Conservation (phyloP, 2,797 vertebrate genomes). For the Eremophila alpestris region DNA sequence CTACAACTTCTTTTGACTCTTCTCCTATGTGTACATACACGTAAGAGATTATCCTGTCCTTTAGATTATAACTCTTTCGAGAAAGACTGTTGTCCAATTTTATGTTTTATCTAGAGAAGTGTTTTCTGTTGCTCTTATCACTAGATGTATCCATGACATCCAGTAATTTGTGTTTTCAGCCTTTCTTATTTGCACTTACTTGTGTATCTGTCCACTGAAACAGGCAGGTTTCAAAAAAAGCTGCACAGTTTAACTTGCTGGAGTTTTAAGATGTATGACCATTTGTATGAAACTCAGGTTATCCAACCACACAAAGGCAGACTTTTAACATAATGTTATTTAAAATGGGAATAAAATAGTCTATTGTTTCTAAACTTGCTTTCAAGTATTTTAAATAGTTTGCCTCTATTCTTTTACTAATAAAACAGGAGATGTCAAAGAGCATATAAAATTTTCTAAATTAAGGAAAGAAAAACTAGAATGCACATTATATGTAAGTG, state of each 20-base stretch:
- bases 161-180: not conserved
- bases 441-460: constrained; percentile 27
- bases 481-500: not conserved
- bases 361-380: not conserved
- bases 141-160: not conserved
- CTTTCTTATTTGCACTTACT: not conserved
- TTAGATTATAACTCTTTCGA: not conserved
- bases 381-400: not conserved
- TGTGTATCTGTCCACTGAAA: not conserved
- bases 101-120: not conserved
- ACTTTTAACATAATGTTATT: not conserved
- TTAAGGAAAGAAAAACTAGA: constrained; percentile 44
- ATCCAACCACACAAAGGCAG: not conserved
- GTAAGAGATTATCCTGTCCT: not conserved
- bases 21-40: not conserved
- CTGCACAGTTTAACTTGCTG: not conserved
- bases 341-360: not conserved
- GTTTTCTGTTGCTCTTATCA: not conserved
- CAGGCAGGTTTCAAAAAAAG: not conserved
- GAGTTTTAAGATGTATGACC: not conserved
- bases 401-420: not conserved
- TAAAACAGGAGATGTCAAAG: constrained; percentile 18
- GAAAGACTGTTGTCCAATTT: not conserved
- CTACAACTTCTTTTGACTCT: not conserved
- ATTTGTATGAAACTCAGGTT: not conserved